Evolutionary conservation across 2,113 vertebrate genomes (phyloP), one percentile per base, ranked within the genome.

Genomic region (Paratilapia polleni): DNA sequence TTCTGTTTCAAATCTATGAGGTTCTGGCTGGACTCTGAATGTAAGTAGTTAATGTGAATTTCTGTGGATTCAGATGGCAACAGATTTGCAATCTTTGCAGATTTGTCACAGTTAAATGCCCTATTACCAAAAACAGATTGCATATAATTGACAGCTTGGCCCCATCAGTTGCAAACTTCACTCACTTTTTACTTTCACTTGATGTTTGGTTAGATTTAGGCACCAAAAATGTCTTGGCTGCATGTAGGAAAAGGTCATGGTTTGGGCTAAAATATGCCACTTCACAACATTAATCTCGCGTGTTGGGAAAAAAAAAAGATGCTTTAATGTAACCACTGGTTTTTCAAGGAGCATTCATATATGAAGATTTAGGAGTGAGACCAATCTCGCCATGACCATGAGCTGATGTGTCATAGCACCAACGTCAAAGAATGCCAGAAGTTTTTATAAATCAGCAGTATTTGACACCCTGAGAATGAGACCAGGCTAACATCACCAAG

Each of bases 331-430:
- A 15, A 0, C 20, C 34, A 15, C 20, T 41, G 36, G 62, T 15
- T 41, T 64, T 14, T n/a, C n/a, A 34, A 41, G 7, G 36, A 22
- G 36, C 36, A 0, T 24, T 64, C 0, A 41, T 64, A 41, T 41
- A 36, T 41, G 62, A 41, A 15, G 36, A 43, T 43, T 41, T 41
- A 43, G 9, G 2, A 66, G n/a, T 24, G 63, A 66, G 24, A 66
- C 63, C 24, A 43, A n/a, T 43, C 0, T 43, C 24, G 24, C 36
- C 63, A 5, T 19, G 15, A 13, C 41, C 63, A 24, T 43, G 8
- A 66, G 8, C 1, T 15, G n/a, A 66, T 66, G n/a, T 5, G n/a
- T 64, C 36, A 41, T 2, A 8, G 4, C 62, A 41, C 20, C 62
- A 8, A 36, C 20, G 1, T 41, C 62, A 41, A 2, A 64, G 20